These are phyloP conservation scores for Timema podura DNA, from an alignment of 2,888 invertebrate species.

Conservation along the genomic window DNA sequence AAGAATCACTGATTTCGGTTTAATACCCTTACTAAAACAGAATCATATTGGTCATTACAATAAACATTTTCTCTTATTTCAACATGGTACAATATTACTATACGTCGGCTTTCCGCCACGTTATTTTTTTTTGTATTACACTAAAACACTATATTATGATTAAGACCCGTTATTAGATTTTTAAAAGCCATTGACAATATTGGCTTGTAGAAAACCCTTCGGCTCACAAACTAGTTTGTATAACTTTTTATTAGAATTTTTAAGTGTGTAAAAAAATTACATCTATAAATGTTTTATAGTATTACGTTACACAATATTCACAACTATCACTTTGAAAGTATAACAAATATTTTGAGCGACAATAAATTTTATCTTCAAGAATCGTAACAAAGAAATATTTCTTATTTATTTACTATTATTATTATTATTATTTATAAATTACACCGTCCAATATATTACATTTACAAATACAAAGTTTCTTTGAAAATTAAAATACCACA, in stretches of 20 bases:
- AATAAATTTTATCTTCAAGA: too few relatives aligned
- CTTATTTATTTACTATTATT: too few relatives aligned
- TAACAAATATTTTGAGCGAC: not conserved
- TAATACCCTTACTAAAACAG: too few relatives aligned
- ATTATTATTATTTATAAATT: too few relatives aligned
- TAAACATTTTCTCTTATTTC: too few relatives aligned
- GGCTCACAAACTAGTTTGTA: conserved; percentile 27
- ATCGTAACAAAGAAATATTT: too few relatives aligned
- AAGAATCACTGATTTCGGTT: too few relatives aligned
- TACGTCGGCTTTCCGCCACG: not conserved
- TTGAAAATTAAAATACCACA: too few relatives aligned
- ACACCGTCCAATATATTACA: too few relatives aligned
- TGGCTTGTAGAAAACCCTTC: conserved; percentile 25
- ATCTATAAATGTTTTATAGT: conserved; percentile 9
- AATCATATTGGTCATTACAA: too few relatives aligned
- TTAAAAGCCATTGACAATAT: conserved; percentile 26
- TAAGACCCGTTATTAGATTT: conserved; percentile 28
- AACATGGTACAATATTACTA: too few relatives aligned
- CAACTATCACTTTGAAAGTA: not conserved
- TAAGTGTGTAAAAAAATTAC: conserved; percentile 4
- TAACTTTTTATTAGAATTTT: conserved; percentile 16
- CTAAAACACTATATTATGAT: conserved; percentile 8
- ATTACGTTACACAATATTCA: conserved; percentile 13
- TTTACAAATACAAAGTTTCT: too few relatives aligned
- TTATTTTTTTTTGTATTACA: not conserved